Base-by-base conservation (phyloP, 2,113 vertebrate species). In the Crotalus tigris region DNA sequence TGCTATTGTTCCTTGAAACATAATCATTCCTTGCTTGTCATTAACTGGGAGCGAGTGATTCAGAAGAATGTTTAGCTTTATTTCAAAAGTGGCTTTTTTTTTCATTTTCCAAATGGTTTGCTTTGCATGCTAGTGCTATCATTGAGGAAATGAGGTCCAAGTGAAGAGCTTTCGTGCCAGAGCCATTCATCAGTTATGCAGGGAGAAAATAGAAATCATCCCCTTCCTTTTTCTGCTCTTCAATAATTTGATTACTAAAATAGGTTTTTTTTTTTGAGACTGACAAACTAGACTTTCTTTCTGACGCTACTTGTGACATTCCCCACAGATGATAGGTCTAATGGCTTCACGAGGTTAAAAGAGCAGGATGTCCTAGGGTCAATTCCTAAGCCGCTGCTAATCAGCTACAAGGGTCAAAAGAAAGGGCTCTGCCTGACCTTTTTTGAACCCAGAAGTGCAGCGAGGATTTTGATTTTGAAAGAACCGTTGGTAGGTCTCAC, bases 231-330 rank as follows among this genome's bases (percentile, higher is more conserved):
- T 61, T 81, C 81, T 93, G 10, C 2, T 93, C 39, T 23, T 93
- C 46, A 61, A 5, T 94, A 94, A 94, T 86, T 94, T 49, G 87
- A 33, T 92, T 93, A 86, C 90, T 92, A 91, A 64, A 88, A 44
- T 89, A 49, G 58, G n/a, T 92, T 95, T 93, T 88, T 94, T 58
- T 93, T 88, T 94, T 58, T 93, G 61, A 93, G 96, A 87, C 5
- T 90, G 39, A 0, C 1, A 53, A 90, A 61, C 88, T 94, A 93
- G 81, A 9, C 58, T 91, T 53, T 51, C 53, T 87, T 88, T 93
- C 75, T 94, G 90, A 95, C 53, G 87, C 49, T 0, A 90, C 1
- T 55, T 92, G 53, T 1, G 2, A 1, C 85, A 88, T 92, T 95
- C 95, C 49, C 55, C 2, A 9, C 69, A 5, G 39, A 92, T 85